Conservation (phyloP, 2,797 vertebrate species). For the Dendrocincla tyrannina region DNA sequence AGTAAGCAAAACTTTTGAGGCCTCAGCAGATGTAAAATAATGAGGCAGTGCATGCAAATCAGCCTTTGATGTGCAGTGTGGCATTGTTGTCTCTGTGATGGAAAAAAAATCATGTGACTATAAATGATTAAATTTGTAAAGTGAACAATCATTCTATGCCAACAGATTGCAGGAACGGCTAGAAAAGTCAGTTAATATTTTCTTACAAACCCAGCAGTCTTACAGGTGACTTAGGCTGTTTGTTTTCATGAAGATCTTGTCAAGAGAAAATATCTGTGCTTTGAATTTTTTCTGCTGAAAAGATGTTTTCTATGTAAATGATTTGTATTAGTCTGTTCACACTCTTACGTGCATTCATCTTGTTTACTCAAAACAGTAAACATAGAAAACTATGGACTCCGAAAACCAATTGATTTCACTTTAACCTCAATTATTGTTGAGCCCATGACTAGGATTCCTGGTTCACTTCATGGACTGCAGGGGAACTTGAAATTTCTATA, state of each 20-base stretch:
- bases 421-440: neutral
- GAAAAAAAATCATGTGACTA: neutral
- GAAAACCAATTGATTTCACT: neutral
- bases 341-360: neutral
- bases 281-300: constrained; percentile 19
- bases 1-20: neutral
- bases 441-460: neutral
- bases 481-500: neutral
- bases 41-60: neutral
- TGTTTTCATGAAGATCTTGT: neutral
- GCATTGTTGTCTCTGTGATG: neutral
- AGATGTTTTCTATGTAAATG: neutral
- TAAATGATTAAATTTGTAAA: neutral
- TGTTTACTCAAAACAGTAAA: constrained; percentile 17
- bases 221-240: constrained; percentile 1
- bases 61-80: neutral
- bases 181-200: constrained; percentile 11
- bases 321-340: neutral
- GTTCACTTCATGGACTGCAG: neutral
- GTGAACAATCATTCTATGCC: neutral
- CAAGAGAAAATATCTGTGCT: neutral
- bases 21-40: constrained; percentile 34
- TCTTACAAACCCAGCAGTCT: constrained; percentile 30
- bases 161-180: neutral
- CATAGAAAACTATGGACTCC: neutral